Evolutionary conservation across 2,888 invertebrate species (phyloP).

Genomic region (Dermolepida albohirtum): DNA sequence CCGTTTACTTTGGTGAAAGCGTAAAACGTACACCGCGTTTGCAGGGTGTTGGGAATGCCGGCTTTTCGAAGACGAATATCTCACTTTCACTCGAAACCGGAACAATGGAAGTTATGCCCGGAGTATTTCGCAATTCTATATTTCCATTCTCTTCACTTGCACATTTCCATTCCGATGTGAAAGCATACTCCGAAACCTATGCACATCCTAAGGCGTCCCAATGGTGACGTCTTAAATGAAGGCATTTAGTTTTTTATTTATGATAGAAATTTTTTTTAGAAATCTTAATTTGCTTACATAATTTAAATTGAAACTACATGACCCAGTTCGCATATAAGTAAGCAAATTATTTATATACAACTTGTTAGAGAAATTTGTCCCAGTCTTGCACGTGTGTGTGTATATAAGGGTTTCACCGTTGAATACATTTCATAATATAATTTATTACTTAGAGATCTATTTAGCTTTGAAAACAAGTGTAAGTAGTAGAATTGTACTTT

Average conservation of each 20-base stretch:
- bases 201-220: conserved; percentile 3
- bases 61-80: conserved; percentile 59
- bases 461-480: no score
- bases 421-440: no score
- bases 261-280: background rate
- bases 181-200: conserved; percentile 7
- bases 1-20: conserved; percentile 10
- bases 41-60: conserved; percentile 57
- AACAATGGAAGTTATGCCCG: conserved; percentile 62
- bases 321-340: no score
- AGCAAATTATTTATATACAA: no score
- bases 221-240: conserved; percentile 5
- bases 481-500: no score
- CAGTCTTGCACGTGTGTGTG: no score
- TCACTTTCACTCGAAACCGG: conserved; percentile 60
- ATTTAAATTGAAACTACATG: no score
- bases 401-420: no score
- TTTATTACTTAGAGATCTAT: no score
- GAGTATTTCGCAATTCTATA: conserved; percentile 60
- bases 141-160: conserved; percentile 10
- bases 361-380: no score
- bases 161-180: conserved; percentile 15
- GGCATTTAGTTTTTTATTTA: background rate
- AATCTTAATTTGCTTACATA: no score
- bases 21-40: conserved; percentile 18